Evolutionary conservation across 1,140 invertebrate species (phyloP), one percentile per base, ranked within the genome.

Genomic region (Macrostomum lignano): DNA sequence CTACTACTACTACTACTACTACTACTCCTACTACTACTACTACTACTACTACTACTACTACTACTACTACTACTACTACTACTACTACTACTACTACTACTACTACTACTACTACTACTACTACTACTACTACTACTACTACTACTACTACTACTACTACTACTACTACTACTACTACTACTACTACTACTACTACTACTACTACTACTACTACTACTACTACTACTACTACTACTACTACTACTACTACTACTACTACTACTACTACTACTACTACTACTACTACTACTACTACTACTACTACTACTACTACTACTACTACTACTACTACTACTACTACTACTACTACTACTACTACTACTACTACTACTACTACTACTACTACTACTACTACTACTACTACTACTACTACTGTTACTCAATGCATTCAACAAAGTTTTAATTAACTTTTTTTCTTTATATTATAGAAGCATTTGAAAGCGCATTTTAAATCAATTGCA

Each of bases 31-130:
- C n/a, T n/a, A n/a, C n/a, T n/a, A n/a, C n/a, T n/a, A 24, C 23
- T n/a, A 24, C 23, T n/a, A 24, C 23, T n/a, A 24, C 23, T n/a
- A 24, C 23, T n/a, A 24, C 23, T n/a, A 24, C 23, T n/a, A 24
- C 23, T n/a, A 24, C 23, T n/a, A 24, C 23, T n/a, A 24, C 23
- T n/a, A 24, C 23, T n/a, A 24, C 23, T n/a, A 24, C 23, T n/a
- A 24, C 23, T n/a, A 24, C 23, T n/a, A 24, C 23, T n/a, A 24
- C 23, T n/a, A 24, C 23, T n/a, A 24, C 23, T n/a, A 24, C 23
- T n/a, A 24, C 23, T n/a, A 24, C 23, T n/a, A 24, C 23, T n/a
- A 24, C 23, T n/a, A 24, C 23, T n/a, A 24, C 23, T n/a, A 24
- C 23, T n/a, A 24, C 23, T n/a, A 24, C 23, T n/a, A 24, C 23